These are phyloP conservation scores for Lates japonicus DNA, from an alignment of 2,797 vertebrate genomes.

Conservation along the genomic window DNA sequence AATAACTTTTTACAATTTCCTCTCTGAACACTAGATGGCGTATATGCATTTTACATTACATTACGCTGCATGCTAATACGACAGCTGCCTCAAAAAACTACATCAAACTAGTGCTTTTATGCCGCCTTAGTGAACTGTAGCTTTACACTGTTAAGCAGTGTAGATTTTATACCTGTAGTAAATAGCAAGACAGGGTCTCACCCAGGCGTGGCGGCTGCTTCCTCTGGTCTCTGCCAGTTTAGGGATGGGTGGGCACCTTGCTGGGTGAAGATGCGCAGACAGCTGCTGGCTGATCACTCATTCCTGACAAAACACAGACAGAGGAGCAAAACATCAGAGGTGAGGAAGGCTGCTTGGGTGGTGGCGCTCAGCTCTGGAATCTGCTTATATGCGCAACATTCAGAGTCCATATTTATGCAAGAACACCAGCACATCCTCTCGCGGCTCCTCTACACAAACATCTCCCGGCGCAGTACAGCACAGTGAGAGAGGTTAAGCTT, in stretches of 20 bases:
- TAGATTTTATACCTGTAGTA: no score
- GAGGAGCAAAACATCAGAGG: constrained; percentile 34
- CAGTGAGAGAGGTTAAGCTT: constrained; percentile 25
- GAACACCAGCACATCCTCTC: constrained; percentile 11
- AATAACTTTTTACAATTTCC: neutral
- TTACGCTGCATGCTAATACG: neutral
- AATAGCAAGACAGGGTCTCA: constrained; percentile 70
- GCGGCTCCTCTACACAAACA: constrained; percentile 51
- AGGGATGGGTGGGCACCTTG: constrained; percentile 89
- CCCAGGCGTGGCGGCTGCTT: constrained; percentile 85
- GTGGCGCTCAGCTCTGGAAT: neutral
- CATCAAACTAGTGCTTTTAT: neutral
- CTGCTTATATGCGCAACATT: neutral
- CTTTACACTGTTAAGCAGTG: neutral
- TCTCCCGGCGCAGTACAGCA: constrained; percentile 29
- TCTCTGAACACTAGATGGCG: constrained; percentile 73
- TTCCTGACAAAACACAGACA: constrained; percentile 81
- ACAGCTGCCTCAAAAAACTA: neutral
- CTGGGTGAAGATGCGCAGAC: constrained; percentile 87
- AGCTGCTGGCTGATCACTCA: constrained; percentile 89
- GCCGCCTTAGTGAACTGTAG: neutral
- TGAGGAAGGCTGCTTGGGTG: constrained; percentile 9
- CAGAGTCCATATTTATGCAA: constrained; percentile 44
- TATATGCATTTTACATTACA: neutral
- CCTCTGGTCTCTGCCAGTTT: constrained; percentile 87